Base-by-base conservation (phyloP, 2,888 invertebrate genomes). In the Rugalucina vietnamica region DNA sequence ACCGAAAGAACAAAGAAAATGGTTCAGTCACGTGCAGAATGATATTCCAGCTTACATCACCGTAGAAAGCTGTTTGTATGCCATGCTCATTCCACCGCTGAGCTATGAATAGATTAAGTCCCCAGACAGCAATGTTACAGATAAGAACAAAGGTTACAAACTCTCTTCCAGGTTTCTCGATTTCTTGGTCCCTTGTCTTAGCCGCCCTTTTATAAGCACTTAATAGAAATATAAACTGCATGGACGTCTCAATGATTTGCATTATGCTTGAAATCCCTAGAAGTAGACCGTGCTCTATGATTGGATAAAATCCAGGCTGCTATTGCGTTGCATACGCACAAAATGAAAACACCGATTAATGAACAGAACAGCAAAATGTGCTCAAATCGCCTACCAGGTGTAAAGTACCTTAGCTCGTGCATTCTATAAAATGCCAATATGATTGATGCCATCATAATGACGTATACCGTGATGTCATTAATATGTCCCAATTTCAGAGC, bases 101-200 rank as follows among this genome's bases (percentile, higher is more conserved):
- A 5, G 89, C 87, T 39, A 90, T 98, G 94, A 99, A 98, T 57
- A 98, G 98, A 95, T 98, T 98, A 93, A 98, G 98, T 89, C 98
- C 97, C 97, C 98, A 99, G 97, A 99, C 97, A 91, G 98, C 98
- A 91, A 99, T 97, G 95, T 99, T 99, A 95, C 98, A 98, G 94
- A 99, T 98, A 85, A 99, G 96, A 85, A 99, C 96, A 96, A 99
- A 98, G 85, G 98, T 99, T 88, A 99, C 98, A 84, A 98, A 97
- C 95, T 99, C 98, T 82, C 99, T 97, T 0, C 98, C 99, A 0
- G 98, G 98, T 96, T 99, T 99, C 95, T 97, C 97, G 91, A 97
- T 97, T 94, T 98, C 98, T 94, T 98, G 98, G 94, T 98, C 98
- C 0, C 98, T 98, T 79, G 98, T 96, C 94, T 98, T 97, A 29